These are phyloP conservation scores for Drosophila eohydei DNA, from an alignment of 2,888 invertebrate species.

Conservation along the genomic window DNA sequence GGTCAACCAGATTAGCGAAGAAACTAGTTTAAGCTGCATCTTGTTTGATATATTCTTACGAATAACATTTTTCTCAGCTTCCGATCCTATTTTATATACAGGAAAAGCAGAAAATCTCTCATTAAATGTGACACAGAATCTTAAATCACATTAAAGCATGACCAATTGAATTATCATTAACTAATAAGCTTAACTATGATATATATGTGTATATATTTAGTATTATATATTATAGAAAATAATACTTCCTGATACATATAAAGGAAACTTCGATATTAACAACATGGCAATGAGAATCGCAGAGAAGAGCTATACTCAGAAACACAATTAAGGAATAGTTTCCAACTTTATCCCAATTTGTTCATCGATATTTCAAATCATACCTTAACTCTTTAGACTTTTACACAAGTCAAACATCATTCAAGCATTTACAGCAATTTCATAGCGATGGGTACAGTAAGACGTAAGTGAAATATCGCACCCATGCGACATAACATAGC, in stretches of 20 bases:
- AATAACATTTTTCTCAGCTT: not conserved
- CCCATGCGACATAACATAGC: constrained; percentile 61
- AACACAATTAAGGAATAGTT: not conserved
- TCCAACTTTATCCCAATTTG: no score
- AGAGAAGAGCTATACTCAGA: no score
- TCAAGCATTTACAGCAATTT: constrained; percentile 48
- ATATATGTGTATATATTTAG: no score
- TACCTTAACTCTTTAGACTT: no score
- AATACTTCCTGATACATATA: no score
- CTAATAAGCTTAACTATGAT: no score
- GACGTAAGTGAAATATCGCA: constrained; percentile 80
- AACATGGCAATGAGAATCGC: no score
- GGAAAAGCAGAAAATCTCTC: not conserved
- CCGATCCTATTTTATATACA: not conserved
- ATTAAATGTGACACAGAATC: not conserved
- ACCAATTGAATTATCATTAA: no score
- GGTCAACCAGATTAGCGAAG: not conserved
- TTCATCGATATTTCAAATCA: constrained; percentile 25
- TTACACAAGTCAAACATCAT: constrained; percentile 63
- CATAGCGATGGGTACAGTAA: constrained; percentile 47
- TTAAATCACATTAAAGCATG: not conserved
- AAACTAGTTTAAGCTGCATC: not conserved
- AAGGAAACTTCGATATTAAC: no score
- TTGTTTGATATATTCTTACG: not conserved
- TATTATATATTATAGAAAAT: no score